Evolutionary conservation across 2,888 invertebrate genomes (phyloP).

Genomic region (Eupithecia tripunctaria): DNA sequence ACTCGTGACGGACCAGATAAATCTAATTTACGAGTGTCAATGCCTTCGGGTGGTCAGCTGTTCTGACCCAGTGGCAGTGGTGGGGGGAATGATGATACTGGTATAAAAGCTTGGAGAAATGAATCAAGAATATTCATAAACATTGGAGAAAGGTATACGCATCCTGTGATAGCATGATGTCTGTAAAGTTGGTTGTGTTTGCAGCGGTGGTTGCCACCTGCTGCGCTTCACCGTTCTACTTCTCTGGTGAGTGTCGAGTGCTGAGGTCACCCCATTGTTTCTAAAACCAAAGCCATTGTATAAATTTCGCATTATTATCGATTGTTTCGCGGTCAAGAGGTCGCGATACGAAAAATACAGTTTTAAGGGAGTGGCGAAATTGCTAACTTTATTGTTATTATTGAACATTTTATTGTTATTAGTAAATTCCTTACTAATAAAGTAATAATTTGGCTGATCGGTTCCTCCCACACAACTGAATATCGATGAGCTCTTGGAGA

Average conservation of each 20-base stretch:
- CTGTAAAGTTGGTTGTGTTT: conserved; percentile 63
- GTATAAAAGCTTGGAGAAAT: conserved; percentile 77
- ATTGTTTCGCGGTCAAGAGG: conserved; percentile 32
- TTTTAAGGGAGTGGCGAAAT: conserved; percentile 9
- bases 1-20: conserved; percentile 69
- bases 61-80: conserved; percentile 64
- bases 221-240: conserved; percentile 66
- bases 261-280: conserved; percentile 32
- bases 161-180: conserved; percentile 60
- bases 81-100: conserved; percentile 68
- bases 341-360: conserved; percentile 25
- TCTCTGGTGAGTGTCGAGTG: conserved; percentile 54
- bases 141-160: conserved; percentile 66
- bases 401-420: background rate
- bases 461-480: conserved; percentile 15
- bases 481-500: background rate
- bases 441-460: conserved; percentile 4
- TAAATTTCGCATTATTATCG: conserved; percentile 19
- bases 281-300: conserved; percentile 18
- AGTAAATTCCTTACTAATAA: background rate
- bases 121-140: conserved; percentile 70
- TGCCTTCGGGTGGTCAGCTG: conserved; percentile 61
- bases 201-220: conserved; percentile 58
- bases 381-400: conserved; percentile 13
- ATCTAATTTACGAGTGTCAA: conserved; percentile 73